Evolutionary conservation across 2,888 invertebrate species (phyloP).

Genomic region (Erannis defoliaria): DNA sequence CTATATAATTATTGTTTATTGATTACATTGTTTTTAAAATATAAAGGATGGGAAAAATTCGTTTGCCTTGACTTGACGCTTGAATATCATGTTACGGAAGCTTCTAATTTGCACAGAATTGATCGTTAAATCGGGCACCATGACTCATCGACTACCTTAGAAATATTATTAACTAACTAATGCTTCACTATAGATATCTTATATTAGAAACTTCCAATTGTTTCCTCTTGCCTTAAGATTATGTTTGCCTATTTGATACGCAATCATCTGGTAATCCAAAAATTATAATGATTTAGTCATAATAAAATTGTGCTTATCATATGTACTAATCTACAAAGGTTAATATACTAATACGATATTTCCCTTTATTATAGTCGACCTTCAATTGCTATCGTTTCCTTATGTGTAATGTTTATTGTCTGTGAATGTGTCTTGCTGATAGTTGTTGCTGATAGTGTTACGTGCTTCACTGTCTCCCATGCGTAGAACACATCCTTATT

Average conservation of each 20-base stretch:
- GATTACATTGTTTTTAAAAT: conserved; percentile 27
- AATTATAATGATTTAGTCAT: no score
- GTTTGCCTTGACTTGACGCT: conserved; percentile 23
- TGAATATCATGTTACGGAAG: conserved; percentile 29
- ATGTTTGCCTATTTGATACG: no score
- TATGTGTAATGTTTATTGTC: conserved; percentile 53
- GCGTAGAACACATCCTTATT: conserved; percentile 38
- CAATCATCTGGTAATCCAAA: no score
- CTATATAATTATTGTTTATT: not conserved
- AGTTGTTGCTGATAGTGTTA: conserved; percentile 41
- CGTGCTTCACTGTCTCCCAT: conserved; percentile 50
- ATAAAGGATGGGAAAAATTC: conserved; percentile 23
- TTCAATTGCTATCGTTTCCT: conserved; percentile 45
- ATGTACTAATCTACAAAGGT: no score
- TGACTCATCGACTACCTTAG: conserved; percentile 17
- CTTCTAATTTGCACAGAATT: conserved; percentile 39
- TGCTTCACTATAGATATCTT: not conserved
- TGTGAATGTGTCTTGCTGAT: conserved; percentile 47
- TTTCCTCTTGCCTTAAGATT: no score
- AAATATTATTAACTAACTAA: not conserved
- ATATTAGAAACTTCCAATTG: not conserved
- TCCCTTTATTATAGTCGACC: conserved; percentile 38
- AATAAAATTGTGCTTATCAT: no score
- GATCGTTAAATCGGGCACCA: conserved; percentile 27
- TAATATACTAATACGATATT: no score